A percentile compares a stretch with the other conserved stretches of the same genome.
These are phyloP conservation scores for Ladona fulva DNA, from an alignment of 1,140 invertebrate species.

Conservation along the genomic window DNA sequence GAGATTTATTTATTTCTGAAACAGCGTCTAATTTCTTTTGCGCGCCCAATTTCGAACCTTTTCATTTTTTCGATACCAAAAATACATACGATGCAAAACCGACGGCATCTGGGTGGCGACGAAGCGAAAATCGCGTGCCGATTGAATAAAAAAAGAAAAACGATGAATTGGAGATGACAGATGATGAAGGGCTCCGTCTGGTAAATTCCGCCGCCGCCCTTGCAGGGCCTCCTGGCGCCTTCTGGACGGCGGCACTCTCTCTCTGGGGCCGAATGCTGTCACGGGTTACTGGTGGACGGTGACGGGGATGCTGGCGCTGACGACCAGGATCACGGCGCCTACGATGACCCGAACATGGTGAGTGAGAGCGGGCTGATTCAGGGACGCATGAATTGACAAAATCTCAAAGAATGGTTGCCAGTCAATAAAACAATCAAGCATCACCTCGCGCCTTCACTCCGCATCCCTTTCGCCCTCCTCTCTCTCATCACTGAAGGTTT, in stretches of 20 bases:
- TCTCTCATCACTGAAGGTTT: background rate
- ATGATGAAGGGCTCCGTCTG: background rate
- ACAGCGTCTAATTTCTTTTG: too few relatives aligned
- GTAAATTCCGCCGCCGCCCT: slow-evolving; percentile 42
- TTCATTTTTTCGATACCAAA: too few relatives aligned
- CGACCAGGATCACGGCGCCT: slow-evolving; percentile 17
- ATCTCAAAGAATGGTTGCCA: too few relatives aligned
- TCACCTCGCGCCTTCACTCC: too few relatives aligned
- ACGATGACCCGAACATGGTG: slow-evolving; percentile 26
- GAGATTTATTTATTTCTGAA: too few relatives aligned
- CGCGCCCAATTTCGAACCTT: too few relatives aligned
- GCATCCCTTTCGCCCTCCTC: background rate
- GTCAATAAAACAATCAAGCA: too few relatives aligned
- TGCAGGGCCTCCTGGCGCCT: slow-evolving; percentile 17
- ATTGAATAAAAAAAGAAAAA: too few relatives aligned
- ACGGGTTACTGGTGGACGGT: background rate
- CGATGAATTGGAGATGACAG: too few relatives aligned
- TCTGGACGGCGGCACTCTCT: background rate
- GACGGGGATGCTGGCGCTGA: background rate
- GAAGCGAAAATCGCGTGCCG: too few relatives aligned
- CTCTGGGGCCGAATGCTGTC: background rate
- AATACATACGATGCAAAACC: too few relatives aligned
- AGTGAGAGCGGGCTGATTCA: slow-evolving; percentile 19
- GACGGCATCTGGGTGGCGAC: too few relatives aligned
- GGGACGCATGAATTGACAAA: background rate